Evolutionary conservation across 2,797 vertebrate genomes (phyloP).

Genomic region (Hypotaenidia philippensis): DNA sequence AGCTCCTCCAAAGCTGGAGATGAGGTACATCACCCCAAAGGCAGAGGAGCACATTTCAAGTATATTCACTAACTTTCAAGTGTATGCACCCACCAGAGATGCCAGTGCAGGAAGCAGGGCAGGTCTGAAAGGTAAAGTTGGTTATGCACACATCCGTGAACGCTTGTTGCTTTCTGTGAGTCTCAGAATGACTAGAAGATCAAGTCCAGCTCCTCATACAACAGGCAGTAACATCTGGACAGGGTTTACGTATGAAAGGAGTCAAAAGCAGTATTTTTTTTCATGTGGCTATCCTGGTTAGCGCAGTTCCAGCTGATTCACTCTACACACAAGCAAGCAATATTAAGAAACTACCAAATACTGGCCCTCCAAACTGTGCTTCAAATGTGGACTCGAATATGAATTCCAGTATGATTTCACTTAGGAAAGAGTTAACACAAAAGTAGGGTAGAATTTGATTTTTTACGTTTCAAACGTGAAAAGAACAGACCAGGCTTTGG

Average conservation of each 20-base stretch:
- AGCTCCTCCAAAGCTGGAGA: neutral
- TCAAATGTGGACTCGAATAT: neutral
- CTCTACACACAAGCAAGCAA: neutral
- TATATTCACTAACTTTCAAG: neutral
- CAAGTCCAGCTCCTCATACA: neutral
- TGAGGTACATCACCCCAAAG: accelerated
- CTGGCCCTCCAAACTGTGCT: neutral
- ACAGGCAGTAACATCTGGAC: neutral
- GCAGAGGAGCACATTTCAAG: neutral
- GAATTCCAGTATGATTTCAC: neutral
- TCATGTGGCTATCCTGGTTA: neutral
- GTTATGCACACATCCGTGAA: neutral
- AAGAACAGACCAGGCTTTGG: neutral
- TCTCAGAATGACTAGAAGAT: neutral
- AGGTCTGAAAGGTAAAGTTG: neutral
- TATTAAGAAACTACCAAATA: neutral
- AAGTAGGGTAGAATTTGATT: neutral
- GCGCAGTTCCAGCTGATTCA: neutral
- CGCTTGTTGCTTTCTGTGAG: neutral
- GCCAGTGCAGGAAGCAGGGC: no score
- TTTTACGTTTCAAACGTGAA: neutral
- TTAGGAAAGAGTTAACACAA: neutral
- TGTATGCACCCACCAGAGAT: neutral
- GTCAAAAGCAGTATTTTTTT: accelerated
- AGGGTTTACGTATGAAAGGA: neutral